phyloP scores from a whole-genome alignment of 1,140 invertebrate genomes.

The Papilio aristodemus region DNA sequence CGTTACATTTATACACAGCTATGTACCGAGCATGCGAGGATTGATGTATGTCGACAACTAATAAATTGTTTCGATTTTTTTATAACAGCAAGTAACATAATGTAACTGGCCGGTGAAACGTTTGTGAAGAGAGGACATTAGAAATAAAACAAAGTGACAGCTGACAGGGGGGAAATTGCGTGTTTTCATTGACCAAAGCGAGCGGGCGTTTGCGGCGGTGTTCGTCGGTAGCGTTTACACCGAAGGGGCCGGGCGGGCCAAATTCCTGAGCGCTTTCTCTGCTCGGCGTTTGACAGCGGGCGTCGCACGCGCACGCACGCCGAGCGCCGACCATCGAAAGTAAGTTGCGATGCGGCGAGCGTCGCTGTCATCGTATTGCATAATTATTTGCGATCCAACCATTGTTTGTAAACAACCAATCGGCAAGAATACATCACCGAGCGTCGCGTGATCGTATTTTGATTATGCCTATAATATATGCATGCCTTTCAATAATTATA shows the following conservation, averaged over 20 bases:
- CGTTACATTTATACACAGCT: constrained; percentile 72
- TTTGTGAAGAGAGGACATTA: not conserved
- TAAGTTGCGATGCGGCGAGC: constrained; percentile 58
- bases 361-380: constrained; percentile 71
- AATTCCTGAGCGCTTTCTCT: constrained; percentile 79
- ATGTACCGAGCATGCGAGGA: constrained; percentile 57
- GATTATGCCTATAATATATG: constrained; percentile 52
- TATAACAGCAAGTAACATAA: constrained; percentile 1
- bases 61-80: constrained; percentile 36
- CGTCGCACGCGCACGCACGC: constrained; percentile 39
- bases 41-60: constrained; percentile 57
- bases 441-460: constrained; percentile 59
- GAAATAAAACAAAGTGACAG: not conserved
- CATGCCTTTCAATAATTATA: constrained; percentile 40
- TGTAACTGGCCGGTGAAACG: not conserved
- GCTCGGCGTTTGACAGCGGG: constrained; percentile 39
- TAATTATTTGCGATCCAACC: constrained; percentile 73
- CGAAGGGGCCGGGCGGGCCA: constrained; percentile 47
- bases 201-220: not conserved
- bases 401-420: constrained; percentile 77
- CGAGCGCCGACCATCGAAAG: constrained; percentile 70
- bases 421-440: constrained; percentile 56
- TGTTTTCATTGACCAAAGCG: constrained; percentile 1
- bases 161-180: not conserved
- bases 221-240: not conserved